Percentiles rank a stretch among this genome's conserved stretches.
Evolutionary conservation across 2,113 vertebrate species (phyloP).

Genomic region (Apistogramma diplotaenia): DNA sequence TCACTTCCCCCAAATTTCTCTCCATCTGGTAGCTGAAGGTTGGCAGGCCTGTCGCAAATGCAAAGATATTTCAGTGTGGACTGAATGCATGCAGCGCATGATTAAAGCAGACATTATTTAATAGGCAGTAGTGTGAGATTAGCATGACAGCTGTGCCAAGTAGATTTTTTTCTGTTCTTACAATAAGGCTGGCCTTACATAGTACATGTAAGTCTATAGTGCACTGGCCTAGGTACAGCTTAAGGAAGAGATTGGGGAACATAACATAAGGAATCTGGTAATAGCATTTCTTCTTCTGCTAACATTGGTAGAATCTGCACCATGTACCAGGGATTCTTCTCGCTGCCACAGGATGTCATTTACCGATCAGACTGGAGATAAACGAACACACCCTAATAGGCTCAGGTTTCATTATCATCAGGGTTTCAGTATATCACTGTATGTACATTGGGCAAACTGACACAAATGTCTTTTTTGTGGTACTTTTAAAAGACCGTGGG

Average conservation of each 20-base stretch:
- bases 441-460: not conserved
- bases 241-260: not conserved
- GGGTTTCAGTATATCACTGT: not conserved
- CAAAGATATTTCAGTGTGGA: not conserved
- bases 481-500: not conserved
- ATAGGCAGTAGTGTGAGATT: not conserved
- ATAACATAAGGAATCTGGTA: not conserved
- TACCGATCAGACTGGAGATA: constrained; percentile 3
- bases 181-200: not conserved
- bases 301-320: not conserved
- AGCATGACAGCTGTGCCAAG: not conserved
- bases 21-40: not conserved
- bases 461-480: not conserved
- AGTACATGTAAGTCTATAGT: not conserved
- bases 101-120: not conserved
- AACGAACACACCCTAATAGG: not conserved
- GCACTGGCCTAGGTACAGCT: not conserved
- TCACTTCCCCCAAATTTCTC: not conserved
- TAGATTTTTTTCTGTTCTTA: not conserved
- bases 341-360: constrained; percentile 25
- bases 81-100: not conserved
- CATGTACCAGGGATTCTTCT: constrained; percentile 14
- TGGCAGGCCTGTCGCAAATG: not conserved
- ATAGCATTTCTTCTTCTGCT: not conserved
- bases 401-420: constrained; percentile 21